Base-by-base conservation (phyloP, 2,113 vertebrate species). In the Centropus bengalensis region DNA sequence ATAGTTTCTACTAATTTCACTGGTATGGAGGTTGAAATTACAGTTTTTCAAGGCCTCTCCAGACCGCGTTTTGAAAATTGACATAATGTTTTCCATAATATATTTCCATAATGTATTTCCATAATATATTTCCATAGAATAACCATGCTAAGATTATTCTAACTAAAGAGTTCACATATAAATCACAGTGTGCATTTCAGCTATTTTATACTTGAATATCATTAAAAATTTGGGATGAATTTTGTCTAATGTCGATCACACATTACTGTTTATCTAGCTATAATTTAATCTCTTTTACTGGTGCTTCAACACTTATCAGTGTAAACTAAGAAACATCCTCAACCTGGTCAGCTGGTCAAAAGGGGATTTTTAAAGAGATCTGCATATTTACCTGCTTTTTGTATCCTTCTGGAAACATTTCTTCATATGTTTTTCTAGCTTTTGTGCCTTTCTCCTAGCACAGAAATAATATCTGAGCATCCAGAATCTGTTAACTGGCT, bases 401-500 rank as follows among this genome's bases (percentile, higher is more conserved):
- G 23, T 63, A 19, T 16, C 42, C 33, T 75, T 75, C 20, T 86
- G 40, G 49, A 67, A 86, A 70, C 5, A 3, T 30, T 69, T 68
- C 36, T 40, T 52, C 49, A n/a, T 14, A 27, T 45, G 33, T 63
- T 68, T 88, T 64, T 32, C 42, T 45, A 49, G 45, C 32, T 40
- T 73, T 32, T 52, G 3, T 40, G 67, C 45, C 26, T 56, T 33
- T 59, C 16, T 67, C 52, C 4, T 75, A 60, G 28, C 68, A 54
- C 69, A 88, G 73, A 82, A 86, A 89, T 28, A 30, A 21, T 36
- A 70, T n/a, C 42, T 27, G 28, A 85, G 26, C 89, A 94, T 26
- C 63, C 85, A 62, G 80, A 52, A 63, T 69, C 82, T 91, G 82
- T 55, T 95, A 96, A 87, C 79, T 94, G 89, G 54, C 79, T 63